Conservation (phyloP, 2,113 vertebrate genomes). For the Morphnarchus princeps region DNA sequence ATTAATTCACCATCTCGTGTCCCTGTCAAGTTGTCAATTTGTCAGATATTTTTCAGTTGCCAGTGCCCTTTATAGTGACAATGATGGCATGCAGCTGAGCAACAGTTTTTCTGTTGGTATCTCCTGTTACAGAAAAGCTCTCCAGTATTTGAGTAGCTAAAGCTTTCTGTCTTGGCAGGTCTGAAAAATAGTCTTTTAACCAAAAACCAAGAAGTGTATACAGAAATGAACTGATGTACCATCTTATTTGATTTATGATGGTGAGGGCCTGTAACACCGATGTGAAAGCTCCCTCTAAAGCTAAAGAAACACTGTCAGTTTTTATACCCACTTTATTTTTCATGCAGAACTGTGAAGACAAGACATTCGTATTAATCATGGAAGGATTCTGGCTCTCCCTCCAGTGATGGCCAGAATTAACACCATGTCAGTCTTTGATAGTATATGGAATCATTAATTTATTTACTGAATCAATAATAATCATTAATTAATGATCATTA, state of each 20-base stretch:
- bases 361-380: not conserved
- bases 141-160: not conserved
- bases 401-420: not conserved
- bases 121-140: not conserved
- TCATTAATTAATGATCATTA: not conserved
- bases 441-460: not conserved
- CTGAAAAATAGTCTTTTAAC: not conserved
- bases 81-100: not conserved
- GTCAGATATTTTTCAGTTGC: constrained; percentile 48
- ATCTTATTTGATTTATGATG: not conserved
- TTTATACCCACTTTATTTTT: not conserved
- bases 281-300: not conserved
- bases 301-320: not conserved
- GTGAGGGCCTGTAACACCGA: not conserved
- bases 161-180: not conserved
- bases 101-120: not conserved
- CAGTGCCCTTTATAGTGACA: constrained; percentile 42
- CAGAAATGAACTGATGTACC: not conserved
- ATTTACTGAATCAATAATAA: not conserved
- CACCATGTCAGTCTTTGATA: not conserved
- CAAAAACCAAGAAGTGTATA: not conserved
- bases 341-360: not conserved
- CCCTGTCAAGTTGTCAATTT: constrained; percentile 53
- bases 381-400: not conserved
- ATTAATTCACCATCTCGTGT: constrained; percentile 29